These are phyloP conservation scores for Trissoscelio sp. DNA, from an alignment of 2,888 invertebrate genomes.

Conservation along the genomic window DNA sequence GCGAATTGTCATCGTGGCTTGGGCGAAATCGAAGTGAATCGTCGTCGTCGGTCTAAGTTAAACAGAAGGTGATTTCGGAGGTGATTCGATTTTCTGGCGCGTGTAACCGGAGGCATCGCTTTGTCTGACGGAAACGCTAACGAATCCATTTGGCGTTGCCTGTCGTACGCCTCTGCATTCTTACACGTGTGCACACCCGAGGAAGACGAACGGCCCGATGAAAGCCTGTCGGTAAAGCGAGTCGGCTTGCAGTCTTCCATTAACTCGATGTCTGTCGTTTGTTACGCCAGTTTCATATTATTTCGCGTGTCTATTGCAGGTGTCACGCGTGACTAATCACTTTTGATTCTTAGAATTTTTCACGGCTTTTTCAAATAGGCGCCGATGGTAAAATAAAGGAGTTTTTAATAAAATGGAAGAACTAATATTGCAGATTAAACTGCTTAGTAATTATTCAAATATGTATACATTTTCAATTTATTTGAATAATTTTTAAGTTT, in stretches of 20 bases:
- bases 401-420: conserved; percentile 63
- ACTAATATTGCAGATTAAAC: no score
- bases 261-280: conserved; percentile 68
- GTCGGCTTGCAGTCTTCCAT: conserved; percentile 57
- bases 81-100: conserved; percentile 65
- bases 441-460: no score
- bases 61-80: conserved; percentile 77
- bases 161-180: conserved; percentile 59
- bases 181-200: conserved; percentile 47
- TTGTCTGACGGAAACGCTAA: conserved; percentile 62
- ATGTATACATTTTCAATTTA: no score
- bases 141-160: conserved; percentile 58
- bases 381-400: conserved; percentile 54
- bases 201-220: conserved; percentile 56
- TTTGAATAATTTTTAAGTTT: no score
- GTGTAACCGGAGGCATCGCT: conserved; percentile 56
- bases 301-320: conserved; percentile 76
- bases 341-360: conserved; percentile 64
- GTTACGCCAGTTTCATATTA: conserved; percentile 75
- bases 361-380: conserved; percentile 52
- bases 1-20: conserved; percentile 51
- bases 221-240: conserved; percentile 23
- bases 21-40: conserved; percentile 73
- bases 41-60: conserved; percentile 76
- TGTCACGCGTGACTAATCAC: conserved; percentile 73